A percentile compares a stretch with the other conserved stretches of the same genome.
Evolutionary conservation across 2,113 vertebrate species (phyloP).

Genomic region (Heloderma charlesbogerti): DNA sequence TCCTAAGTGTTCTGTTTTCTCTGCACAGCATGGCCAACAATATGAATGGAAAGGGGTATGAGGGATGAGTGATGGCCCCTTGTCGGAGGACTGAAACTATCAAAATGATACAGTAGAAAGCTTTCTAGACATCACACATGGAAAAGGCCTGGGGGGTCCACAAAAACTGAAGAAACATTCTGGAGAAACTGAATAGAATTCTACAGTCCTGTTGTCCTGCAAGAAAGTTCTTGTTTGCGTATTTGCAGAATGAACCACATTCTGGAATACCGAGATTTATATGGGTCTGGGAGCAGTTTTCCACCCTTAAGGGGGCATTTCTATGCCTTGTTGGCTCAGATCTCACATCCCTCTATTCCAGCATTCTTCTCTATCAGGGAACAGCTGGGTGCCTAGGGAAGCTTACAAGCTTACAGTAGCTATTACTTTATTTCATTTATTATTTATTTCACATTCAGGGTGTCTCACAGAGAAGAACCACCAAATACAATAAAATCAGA

Average conservation of each 20-base stretch:
- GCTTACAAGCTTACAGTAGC: background rate
- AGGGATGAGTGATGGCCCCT: background rate
- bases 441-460: background rate
- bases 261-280: background rate
- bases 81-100: background rate
- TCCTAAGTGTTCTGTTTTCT: background rate
- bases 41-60: constrained; percentile 28
- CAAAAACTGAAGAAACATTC: background rate
- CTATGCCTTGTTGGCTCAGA: background rate
- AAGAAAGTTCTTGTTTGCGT: too few species aligned
- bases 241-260: background rate
- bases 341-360: background rate
- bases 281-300: background rate
- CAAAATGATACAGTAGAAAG: background rate
- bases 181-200: background rate
- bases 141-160: background rate
- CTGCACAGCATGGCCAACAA: background rate
- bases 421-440: background rate
- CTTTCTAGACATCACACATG: background rate
- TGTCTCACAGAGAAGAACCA: background rate
- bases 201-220: background rate
- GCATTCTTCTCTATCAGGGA: background rate
- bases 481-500: background rate
- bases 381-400: background rate
- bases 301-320: background rate